These are phyloP conservation scores for Semicossyphus pulcher DNA, from an alignment of 2,113 vertebrate species.

Conservation along the genomic window DNA sequence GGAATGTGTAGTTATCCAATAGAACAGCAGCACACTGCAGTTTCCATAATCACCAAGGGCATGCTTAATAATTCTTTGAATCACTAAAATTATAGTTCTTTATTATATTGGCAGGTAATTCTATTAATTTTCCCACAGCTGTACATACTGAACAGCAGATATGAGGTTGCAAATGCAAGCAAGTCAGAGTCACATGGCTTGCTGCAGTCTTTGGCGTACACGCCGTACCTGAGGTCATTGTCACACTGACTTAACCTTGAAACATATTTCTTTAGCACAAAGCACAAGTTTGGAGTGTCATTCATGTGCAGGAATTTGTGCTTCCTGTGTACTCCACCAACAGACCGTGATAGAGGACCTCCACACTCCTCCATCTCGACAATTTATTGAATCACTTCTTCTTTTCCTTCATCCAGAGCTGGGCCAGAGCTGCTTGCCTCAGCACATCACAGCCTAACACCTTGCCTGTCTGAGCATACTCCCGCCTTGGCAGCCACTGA, in stretches of 20 bases:
- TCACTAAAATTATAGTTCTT: not conserved
- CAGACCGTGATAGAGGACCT: conserved; percentile 17
- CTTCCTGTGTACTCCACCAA: conserved; percentile 22
- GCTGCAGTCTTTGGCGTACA: not conserved
- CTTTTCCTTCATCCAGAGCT: conserved; percentile 25
- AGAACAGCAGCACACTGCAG: not conserved
- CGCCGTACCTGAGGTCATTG: not conserved
- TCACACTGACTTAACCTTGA: conserved; percentile 15
- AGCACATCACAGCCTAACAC: conserved; percentile 62
- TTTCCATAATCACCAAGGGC: not conserved
- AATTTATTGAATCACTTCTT: conserved; percentile 45
- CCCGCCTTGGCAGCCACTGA: conserved; percentile 37
- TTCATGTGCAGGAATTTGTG: conserved; percentile 14
- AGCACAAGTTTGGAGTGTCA: conserved; percentile 1
- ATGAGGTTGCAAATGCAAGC: not conserved
- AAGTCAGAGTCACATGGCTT: not conserved
- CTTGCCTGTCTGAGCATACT: conserved; percentile 37
- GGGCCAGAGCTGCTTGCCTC: conserved; percentile 49
- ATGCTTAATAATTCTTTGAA: not conserved
- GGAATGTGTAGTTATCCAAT: not conserved
- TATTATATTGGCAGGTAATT: not conserved
- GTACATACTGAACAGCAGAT: not conserved
- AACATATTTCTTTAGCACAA: not conserved
- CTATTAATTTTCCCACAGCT: not conserved
- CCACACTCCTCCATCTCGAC: conserved; percentile 27